Conservation (phyloP, 2,888 invertebrate genomes). For the Dolichomitus sp. region DNA sequence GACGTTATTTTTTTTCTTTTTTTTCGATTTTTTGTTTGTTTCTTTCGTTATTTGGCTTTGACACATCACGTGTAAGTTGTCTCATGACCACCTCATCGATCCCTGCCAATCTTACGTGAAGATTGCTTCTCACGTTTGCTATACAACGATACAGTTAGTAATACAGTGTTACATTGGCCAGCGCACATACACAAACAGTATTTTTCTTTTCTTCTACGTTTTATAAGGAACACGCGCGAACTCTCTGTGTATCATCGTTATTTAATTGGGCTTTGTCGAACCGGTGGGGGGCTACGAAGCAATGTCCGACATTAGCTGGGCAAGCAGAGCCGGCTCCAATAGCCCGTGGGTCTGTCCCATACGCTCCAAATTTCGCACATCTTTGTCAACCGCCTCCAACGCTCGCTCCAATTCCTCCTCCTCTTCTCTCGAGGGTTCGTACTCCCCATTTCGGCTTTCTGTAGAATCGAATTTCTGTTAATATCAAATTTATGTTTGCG, state of each 20-base stretch:
- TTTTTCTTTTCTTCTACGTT: constrained; percentile 71
- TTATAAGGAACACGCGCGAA: constrained; percentile 77
- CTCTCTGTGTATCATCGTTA: constrained; percentile 64
- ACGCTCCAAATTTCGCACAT: constrained; percentile 91
- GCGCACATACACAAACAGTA: constrained; percentile 80
- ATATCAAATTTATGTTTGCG: constrained; percentile 7
- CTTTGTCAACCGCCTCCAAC: constrained; percentile 92
- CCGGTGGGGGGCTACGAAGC: constrained; percentile 84
- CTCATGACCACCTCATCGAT: background rate
- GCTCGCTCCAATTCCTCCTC: constrained; percentile 96
- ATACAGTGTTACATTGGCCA: constrained; percentile 76
- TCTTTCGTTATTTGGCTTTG: constrained; percentile 72
- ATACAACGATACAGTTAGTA: constrained; percentile 72
- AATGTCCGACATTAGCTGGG: constrained; percentile 85
- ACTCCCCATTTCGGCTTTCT: constrained; percentile 91
- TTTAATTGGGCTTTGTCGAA: constrained; percentile 65
- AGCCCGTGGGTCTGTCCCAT: constrained; percentile 89
- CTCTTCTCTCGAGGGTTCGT: constrained; percentile 92
- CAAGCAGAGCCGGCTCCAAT: constrained; percentile 88
- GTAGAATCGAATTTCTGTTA: constrained; percentile 34
- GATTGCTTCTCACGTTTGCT: constrained; percentile 53
- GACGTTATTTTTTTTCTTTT: constrained; percentile 69
- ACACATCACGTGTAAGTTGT: constrained; percentile 32
- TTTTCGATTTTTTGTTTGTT: constrained; percentile 45
- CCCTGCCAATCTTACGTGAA: constrained; percentile 19